These are phyloP conservation scores for Leptinotarsa defecta DNA, from an alignment of 1,140 invertebrate species.

Conservation along the genomic window DNA sequence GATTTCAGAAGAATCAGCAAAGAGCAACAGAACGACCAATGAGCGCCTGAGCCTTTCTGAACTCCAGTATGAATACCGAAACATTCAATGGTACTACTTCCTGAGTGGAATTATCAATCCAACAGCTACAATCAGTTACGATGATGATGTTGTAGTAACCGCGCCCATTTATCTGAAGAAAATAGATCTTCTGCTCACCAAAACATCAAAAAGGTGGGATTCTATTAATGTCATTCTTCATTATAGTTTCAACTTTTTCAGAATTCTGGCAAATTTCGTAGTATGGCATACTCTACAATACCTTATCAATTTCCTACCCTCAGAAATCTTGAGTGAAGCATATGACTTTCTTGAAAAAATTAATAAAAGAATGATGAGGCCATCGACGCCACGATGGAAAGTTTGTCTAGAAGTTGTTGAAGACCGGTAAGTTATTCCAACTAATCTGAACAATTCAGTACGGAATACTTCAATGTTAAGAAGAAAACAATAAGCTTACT, in stretches of 20 bases:
- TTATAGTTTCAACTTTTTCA: slow-evolving; percentile 28
- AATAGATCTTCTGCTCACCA: slow-evolving; percentile 34
- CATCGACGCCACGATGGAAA: slow-evolving; percentile 36
- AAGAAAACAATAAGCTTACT: no score
- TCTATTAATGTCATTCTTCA: background rate
- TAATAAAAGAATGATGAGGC: slow-evolving; percentile 30
- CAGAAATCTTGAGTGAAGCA: slow-evolving; percentile 37
- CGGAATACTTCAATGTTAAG: no score
- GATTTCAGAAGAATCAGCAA: slow-evolving; percentile 37
- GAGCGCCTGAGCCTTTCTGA: slow-evolving; percentile 82
- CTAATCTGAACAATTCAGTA: background rate
- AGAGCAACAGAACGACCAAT: slow-evolving; percentile 63
- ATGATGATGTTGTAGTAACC: slow-evolving; percentile 77
- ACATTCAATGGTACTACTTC: slow-evolving; percentile 72
- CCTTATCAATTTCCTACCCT: slow-evolving; percentile 45
- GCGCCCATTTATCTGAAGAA: slow-evolving; percentile 44
- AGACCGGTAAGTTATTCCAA: slow-evolving; percentile 34
- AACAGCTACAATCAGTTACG: slow-evolving; percentile 63
- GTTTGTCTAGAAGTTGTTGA: slow-evolving; percentile 37
- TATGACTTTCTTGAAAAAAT: slow-evolving; percentile 40
- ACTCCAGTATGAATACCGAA: slow-evolving; percentile 72
- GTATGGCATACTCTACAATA: slow-evolving; percentile 46
- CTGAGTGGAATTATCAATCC: slow-evolving; percentile 74
- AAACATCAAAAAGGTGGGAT: slow-evolving; percentile 42
- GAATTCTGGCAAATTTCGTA: slow-evolving; percentile 48